A percentile compares a stretch with the other conserved stretches of the same genome.
Conservation (phyloP, 2,888 invertebrate species). For the Dynastes maya region DNA sequence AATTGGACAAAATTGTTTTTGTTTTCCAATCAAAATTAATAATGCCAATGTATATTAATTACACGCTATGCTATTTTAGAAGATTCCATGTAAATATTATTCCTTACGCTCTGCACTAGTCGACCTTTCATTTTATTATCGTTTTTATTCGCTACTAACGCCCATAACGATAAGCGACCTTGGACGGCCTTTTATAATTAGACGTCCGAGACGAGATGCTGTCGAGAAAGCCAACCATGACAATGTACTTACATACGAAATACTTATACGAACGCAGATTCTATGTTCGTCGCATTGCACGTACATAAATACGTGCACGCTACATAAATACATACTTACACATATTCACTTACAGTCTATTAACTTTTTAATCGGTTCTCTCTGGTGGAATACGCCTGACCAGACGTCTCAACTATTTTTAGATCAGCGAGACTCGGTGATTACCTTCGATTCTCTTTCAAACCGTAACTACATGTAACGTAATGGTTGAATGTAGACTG, state of each 20-base stretch:
- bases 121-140: slow-evolving; percentile 47
- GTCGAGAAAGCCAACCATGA: slow-evolving; percentile 36
- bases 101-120: slow-evolving; percentile 8
- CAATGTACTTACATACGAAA: slow-evolving; percentile 16
- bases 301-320: not conserved
- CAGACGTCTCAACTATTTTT: slow-evolving; percentile 25
- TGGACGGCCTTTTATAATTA: slow-evolving; percentile 58
- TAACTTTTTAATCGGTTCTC: slow-evolving; percentile 38
- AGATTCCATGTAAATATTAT: not conserved
- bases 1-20: too few species aligned
- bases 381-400: slow-evolving; percentile 24
- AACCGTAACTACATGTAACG: not conserved
- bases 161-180: slow-evolving; percentile 53
- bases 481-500: not conserved
- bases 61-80: not conserved
- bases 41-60: too few species aligned
- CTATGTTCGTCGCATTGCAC: not conserved
- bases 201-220: slow-evolving; percentile 50
- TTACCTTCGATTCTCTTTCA: slow-evolving; percentile 13
- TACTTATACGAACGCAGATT: slow-evolving; percentile 16
- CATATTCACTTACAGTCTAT: slow-evolving; percentile 40
- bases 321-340: slow-evolving; percentile 14
- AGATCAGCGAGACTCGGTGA: slow-evolving; percentile 17
- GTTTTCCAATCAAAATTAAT: too few species aligned
- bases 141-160: slow-evolving; percentile 48